phyloP scores from a whole-genome alignment of 92 coral and sea anemone species.

The Montipora capitata region DNA sequence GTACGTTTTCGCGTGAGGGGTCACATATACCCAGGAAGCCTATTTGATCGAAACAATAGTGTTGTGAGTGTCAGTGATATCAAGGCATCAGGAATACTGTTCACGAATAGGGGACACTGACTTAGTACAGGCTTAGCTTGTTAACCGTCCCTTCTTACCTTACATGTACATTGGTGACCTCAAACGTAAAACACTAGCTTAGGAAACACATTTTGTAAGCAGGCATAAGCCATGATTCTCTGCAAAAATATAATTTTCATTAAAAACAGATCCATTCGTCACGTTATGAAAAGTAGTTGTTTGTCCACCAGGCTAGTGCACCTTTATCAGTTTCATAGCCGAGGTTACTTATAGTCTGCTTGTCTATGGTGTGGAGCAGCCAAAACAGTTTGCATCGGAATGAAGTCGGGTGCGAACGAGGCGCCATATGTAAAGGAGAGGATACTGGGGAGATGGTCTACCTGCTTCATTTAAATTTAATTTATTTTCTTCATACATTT shows the following conservation, averaged over 20 bases:
- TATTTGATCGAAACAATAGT: too few species aligned
- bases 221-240: background rate
- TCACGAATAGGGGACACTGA: background rate
- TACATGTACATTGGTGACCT: background rate
- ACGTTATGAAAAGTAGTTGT: background rate
- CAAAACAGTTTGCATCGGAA: background rate
- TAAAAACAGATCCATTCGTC: background rate
- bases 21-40: too few species aligned
- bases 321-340: conserved; percentile 4
- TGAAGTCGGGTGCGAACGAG: background rate
- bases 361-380: background rate
- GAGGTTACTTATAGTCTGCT: background rate
- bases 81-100: background rate
- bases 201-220: background rate
- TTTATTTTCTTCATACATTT: background rate
- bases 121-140: background rate
- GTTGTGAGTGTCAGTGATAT: background rate
- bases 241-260: background rate
- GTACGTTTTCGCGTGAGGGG: too few species aligned
- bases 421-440: background rate
- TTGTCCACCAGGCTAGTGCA: background rate
- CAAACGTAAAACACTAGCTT: conserved; percentile 2
- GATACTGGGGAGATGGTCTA: background rate
- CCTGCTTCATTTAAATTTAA: background rate
- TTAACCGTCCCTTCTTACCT: background rate